Evolutionary conservation across 2,113 vertebrate species (phyloP), one percentile per base, ranked within the genome.

Genomic region (Rhadina sibilatrix): DNA sequence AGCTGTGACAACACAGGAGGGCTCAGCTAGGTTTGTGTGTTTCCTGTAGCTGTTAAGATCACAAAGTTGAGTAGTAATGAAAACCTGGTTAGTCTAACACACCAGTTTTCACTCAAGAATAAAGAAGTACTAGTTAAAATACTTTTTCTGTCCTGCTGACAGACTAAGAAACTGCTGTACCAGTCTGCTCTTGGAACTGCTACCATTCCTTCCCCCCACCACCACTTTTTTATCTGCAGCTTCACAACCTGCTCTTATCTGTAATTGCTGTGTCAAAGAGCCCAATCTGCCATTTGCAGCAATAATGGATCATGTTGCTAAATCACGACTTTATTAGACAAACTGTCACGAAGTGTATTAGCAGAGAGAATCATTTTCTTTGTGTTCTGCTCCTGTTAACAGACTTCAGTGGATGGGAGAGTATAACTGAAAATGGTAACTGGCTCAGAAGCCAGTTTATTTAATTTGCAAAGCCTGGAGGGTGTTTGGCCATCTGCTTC

Each of bases 401-500:
- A 85, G 52, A 53, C 66, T 93, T 89, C 27, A 65, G 42, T 66
- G 53, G 38, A 60, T 89, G 76, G 53, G 42, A 85, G 64, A 68
- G 60, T 54, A 2, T 50, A 60, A 79, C 69, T 83, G 79, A 93
- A 93, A 87, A 83, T 25, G 59, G 66, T 59, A 77, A 83, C 74
- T 87, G 80, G 49, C 38, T 84, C 52, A 2, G 24, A 86, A 93
- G 60, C 15, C 53, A 69, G 72, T 76, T 94, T 46, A 83, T 87
- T 96, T 91, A 49, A 87, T 92, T 96, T 95, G 47, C 44, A 70
- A 31, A 78, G 68, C 68, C 89, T 83, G 42, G 83, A 87, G 93
- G 89, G 54, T 66, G 35, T 92, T 81, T 89, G 64, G 56, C 93
- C 93, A 91, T 95, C 93, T 97, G 95, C 91, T 94, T 95, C 64